Percentiles rank a stretch among this genome's conserved stretches.
These are phyloP conservation scores for Pipistrellus kuhlii DNA, from an alignment of 2,797 vertebrate genomes.

Conservation along the genomic window DNA sequence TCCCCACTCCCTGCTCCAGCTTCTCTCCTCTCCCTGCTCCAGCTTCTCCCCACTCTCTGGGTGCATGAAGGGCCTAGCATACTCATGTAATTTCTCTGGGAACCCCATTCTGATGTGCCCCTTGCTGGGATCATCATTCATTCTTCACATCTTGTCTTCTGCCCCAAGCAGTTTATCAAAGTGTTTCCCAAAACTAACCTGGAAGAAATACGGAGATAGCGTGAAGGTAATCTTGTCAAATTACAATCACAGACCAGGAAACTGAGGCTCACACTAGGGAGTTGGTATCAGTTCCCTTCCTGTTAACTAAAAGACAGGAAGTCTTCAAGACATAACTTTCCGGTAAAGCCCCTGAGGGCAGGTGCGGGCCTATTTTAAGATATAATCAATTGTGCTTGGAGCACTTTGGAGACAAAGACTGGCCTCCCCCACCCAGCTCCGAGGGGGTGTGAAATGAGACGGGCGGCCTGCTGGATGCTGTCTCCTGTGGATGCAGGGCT, in stretches of 20 bases:
- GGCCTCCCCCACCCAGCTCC: not conserved
- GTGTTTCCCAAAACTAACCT: not conserved
- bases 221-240: not conserved
- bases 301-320: not conserved
- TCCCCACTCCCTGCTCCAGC: not conserved
- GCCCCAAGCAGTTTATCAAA: not conserved
- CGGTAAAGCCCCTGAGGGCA: not conserved
- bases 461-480: not conserved
- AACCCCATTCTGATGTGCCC: not conserved
- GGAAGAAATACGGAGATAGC: not conserved
- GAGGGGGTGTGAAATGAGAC: not conserved
- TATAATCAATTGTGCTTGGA: constrained; percentile 39
- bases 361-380: constrained; percentile 63
- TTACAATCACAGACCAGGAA: not conserved
- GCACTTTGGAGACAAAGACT: constrained; percentile 11
- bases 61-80: not conserved
- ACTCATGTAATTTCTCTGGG: not conserved
- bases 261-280: not conserved
- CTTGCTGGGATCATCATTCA: not conserved
- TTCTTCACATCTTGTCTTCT: not conserved
- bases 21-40: not conserved
- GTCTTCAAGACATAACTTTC: constrained; percentile 16
- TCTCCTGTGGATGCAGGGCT: not conserved
- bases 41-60: not conserved
- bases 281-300: not conserved